Evolutionary conservation across 2,888 invertebrate species (phyloP).

Genomic region (Ochropacha duplaris): DNA sequence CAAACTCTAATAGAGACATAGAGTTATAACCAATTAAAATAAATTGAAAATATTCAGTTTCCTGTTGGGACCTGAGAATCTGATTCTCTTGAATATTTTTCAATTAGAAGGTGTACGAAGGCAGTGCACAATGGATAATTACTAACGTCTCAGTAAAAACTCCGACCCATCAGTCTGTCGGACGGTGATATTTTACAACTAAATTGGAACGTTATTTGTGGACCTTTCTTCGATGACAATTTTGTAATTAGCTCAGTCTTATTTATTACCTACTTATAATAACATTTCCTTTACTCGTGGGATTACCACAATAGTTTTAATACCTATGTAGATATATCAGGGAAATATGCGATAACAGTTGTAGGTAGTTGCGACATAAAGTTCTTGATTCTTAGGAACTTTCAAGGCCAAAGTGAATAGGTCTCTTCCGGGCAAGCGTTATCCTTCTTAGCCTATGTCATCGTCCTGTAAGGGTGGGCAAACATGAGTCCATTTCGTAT

Average conservation of each 20-base stretch:
- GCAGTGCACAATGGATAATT: conserved; percentile 49
- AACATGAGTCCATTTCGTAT: too few species aligned
- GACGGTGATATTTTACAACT: conserved; percentile 58
- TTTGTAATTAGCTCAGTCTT: conserved; percentile 52
- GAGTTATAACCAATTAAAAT: conserved; percentile 12
- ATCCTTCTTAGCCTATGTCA: too few species aligned
- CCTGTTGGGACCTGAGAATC: conserved; percentile 20
- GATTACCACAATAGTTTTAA: not conserved
- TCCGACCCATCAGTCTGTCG: conserved; percentile 32
- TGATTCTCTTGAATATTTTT: conserved; percentile 26
- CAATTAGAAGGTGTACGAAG: conserved; percentile 40
- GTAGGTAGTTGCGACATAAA: too few species aligned
- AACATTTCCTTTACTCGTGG: not conserved
- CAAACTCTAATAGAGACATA: too few species aligned
- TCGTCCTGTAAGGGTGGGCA: too few species aligned
- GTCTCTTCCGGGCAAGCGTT: too few species aligned
- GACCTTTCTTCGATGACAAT: conserved; percentile 59
- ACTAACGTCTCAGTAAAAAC: conserved; percentile 54
- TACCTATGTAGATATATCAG: not conserved
- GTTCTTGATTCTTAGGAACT: too few species aligned
- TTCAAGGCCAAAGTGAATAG: too few species aligned
- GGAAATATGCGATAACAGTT: not conserved
- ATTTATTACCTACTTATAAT: not conserved
- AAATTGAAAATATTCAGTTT: conserved; percentile 9
- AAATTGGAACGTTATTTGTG: conserved; percentile 65